Evolutionary conservation across 2,113 vertebrate species (phyloP), one percentile per base, ranked within the genome.

Genomic region (Vombatus ursinus): DNA sequence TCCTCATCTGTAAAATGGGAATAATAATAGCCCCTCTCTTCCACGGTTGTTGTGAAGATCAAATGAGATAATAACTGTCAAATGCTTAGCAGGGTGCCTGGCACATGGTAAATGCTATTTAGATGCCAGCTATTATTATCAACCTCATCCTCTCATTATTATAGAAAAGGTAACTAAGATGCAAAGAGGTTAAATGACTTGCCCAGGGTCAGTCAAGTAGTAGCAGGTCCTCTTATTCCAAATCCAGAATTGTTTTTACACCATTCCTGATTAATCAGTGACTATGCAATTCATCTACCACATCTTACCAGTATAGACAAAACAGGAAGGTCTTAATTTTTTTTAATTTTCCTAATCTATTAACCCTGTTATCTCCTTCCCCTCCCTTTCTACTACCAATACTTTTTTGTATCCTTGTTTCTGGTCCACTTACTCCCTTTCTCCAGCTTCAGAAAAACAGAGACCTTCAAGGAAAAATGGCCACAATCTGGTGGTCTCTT

Each of bases 271-370:
- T n/a, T n/a, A 68, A 1, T 37, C 61, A 84, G n/a, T 84, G n/a
- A 44, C n/a, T 44, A 47, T 0, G 19, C 0, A 31, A 31, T 0
- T 22, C 48, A 16, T 24, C 8, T 0, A 28, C 1, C 8, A 49
- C 31, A 14, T 68, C 61, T 31, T 16, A 1, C 24, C 25, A 31
- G 4, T 3, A 14, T 0, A 0, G 14, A 4, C 31, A 6, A 37
- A 3, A 48, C 24, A 44, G 12, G 0, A 0, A 50, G 50, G 50
- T 90, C 47, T 19, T 49, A 49, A 49, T 2, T 8, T n/a, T 3
- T 5, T 0, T 2, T 22, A 50, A 22, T 12, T 50, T 49, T 28
- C 6, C 8, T 14, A 44, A n/a, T 12, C 4, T 50, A 49, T 37
- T 23, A 25, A 10, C 2, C 1, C 0, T 37, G 9, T 84, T 77